These are phyloP conservation scores for Oncorhynchus keta DNA, from an alignment of 2,113 vertebrate species.

Conservation along the genomic window DNA sequence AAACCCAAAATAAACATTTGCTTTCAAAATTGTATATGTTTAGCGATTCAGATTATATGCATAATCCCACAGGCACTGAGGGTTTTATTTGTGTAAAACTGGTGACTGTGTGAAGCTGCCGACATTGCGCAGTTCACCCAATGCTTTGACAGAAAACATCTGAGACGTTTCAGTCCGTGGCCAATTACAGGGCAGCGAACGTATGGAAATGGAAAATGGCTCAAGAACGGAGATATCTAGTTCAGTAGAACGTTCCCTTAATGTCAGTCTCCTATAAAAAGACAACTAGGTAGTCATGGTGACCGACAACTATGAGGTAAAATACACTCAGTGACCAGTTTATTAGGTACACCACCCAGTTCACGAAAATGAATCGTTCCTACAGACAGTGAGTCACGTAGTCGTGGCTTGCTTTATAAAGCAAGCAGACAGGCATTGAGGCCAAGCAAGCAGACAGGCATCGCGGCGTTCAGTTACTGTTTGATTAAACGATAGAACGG, in stretches of 20 bases:
- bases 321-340: too few relatives aligned
- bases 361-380: too few relatives aligned
- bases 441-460: too few relatives aligned
- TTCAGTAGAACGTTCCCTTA: too few relatives aligned
- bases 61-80: constrained; percentile 7
- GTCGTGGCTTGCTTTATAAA: too few relatives aligned
- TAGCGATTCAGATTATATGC: constrained; percentile 11
- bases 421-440: too few relatives aligned
- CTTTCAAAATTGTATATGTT: constrained; percentile 28
- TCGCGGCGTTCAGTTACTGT: too few relatives aligned
- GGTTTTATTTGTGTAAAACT: not conserved
- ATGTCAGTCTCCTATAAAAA: not conserved
- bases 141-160: constrained; percentile 28
- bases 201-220: constrained; percentile 12
- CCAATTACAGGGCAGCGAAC: constrained; percentile 4
- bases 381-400: too few relatives aligned
- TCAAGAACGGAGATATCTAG: not conserved
- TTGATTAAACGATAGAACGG: too few relatives aligned
- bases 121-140: constrained; percentile 10
- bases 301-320: not conserved
- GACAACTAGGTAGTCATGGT: not conserved
- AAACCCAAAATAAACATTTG: constrained; percentile 8
- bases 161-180: constrained; percentile 1
- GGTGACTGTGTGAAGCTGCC: constrained; percentile 9
- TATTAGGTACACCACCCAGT: too few relatives aligned